A percentile compares a stretch with the other conserved stretches of the same genome.
These are phyloP conservation scores for Salpingus planirostris DNA, from an alignment of 2,888 invertebrate genomes.

Conservation along the genomic window DNA sequence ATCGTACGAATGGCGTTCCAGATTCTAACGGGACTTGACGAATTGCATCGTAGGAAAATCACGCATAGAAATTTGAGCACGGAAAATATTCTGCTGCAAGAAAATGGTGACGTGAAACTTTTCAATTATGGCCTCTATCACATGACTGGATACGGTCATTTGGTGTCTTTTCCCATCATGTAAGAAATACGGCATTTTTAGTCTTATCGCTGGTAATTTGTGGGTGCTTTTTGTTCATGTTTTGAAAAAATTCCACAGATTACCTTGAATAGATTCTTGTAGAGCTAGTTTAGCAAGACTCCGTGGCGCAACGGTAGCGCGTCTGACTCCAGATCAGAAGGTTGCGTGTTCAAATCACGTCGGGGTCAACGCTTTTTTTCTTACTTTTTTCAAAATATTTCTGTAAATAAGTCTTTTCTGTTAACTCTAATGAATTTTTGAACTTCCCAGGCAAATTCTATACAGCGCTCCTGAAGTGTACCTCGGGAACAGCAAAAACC, in stretches of 20 bases:
- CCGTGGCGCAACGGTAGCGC: slow-evolving; percentile 97
- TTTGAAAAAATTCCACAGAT: slow-evolving; percentile 6
- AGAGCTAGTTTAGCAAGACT: slow-evolving; percentile 44
- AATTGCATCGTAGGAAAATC: slow-evolving; percentile 63
- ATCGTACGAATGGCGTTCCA: slow-evolving; percentile 62
- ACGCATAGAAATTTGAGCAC: slow-evolving; percentile 73
- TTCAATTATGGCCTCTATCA: slow-evolving; percentile 90
- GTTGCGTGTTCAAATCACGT: slow-evolving; percentile 97
- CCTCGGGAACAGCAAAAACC: slow-evolving; percentile 44
- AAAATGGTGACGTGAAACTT: slow-evolving; percentile 65
- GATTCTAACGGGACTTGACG: slow-evolving; percentile 60
- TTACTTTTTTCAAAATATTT: slow-evolving; percentile 4
- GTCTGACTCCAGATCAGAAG: slow-evolving; percentile 98
- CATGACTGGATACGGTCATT: slow-evolving; percentile 79
- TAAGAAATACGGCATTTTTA: slow-evolving; percentile 36
- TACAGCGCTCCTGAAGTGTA: slow-evolving; percentile 79
- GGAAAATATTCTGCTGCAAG: slow-evolving; percentile 73
- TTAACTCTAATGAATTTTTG: not conserved
- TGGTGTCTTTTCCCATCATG: slow-evolving; percentile 86
- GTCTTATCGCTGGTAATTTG: too few species aligned
- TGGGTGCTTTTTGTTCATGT: slow-evolving; percentile 5
- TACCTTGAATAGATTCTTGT: slow-evolving; percentile 2
- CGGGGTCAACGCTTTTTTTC: slow-evolving; percentile 64
- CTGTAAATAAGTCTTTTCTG: too few species aligned
- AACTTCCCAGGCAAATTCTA: slow-evolving; percentile 52